Evolutionary conservation across 1,140 invertebrate genomes (phyloP).

Genomic region (Drosophila lacertosa): DNA sequence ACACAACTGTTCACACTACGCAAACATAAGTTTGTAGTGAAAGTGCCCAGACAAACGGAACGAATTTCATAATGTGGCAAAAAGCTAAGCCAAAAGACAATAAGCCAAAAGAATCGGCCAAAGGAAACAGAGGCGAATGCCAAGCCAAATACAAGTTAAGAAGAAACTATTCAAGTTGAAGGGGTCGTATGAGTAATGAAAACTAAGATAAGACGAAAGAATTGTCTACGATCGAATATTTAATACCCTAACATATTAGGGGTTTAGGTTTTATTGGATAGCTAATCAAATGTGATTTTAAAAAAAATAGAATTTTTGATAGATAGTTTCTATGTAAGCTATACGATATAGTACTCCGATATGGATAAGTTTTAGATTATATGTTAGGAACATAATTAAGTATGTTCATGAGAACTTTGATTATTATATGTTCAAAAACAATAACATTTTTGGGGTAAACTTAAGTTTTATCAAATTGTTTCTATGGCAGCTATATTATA

Average conservation of each 20-base stretch:
- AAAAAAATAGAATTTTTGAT: too few relatives aligned
- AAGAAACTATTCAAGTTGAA: slow-evolving; percentile 16
- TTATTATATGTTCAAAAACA: too few relatives aligned
- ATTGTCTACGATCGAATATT: not conserved
- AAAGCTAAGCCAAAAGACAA: slow-evolving; percentile 8
- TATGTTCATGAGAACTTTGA: too few relatives aligned
- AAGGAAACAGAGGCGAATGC: slow-evolving; percentile 39
- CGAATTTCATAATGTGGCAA: slow-evolving; percentile 57
- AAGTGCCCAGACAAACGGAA: slow-evolving; percentile 52
- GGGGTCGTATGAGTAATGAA: slow-evolving; percentile 75
- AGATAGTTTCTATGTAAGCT: too few relatives aligned
- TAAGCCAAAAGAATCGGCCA: slow-evolving; percentile 12
- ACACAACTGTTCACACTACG: slow-evolving; percentile 29
- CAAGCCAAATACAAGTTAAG: slow-evolving; percentile 47
- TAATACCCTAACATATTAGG: not conserved
- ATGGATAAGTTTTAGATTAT: too few relatives aligned
- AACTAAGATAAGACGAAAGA: slow-evolving; percentile 2
- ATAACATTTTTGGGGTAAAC: too few relatives aligned
- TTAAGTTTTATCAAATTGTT: too few relatives aligned
- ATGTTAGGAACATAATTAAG: too few relatives aligned
- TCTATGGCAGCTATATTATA: too few relatives aligned
- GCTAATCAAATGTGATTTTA: too few relatives aligned
- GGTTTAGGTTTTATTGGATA: too few relatives aligned
- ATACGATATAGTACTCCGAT: too few relatives aligned
- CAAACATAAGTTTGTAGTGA: slow-evolving; percentile 41